Conservation (phyloP, 2,888 invertebrate species). For the Phasia obesa region DNA sequence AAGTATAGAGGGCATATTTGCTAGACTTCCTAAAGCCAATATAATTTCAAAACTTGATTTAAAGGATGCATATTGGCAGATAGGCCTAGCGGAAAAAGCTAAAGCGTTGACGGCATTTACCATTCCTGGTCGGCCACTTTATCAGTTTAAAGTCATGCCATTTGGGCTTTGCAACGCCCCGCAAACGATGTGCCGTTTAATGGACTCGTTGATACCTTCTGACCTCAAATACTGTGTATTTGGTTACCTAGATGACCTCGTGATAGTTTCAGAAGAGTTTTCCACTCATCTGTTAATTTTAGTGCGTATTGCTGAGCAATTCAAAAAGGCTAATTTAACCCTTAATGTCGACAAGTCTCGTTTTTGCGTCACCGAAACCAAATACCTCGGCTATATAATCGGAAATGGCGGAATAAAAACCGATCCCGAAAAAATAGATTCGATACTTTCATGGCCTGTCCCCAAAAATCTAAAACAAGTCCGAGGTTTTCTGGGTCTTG, state of each 20-base stretch:
- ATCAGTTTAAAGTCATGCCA: too few relatives aligned
- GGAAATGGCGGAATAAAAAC: constrained; percentile 1
- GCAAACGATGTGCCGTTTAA: constrained; percentile 55
- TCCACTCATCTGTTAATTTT: background rate
- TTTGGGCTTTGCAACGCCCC: constrained; percentile 63
- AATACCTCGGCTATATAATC: background rate
- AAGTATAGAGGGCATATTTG: background rate
- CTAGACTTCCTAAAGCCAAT: background rate
- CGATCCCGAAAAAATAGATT: background rate
- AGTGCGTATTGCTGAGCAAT: background rate
- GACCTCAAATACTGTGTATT: background rate
- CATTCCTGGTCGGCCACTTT: background rate
- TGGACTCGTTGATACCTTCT: constrained; percentile 58
- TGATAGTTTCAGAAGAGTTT: background rate
- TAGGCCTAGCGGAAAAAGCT: background rate
- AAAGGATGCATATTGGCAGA: background rate
- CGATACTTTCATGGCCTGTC: background rate
- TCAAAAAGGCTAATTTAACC: background rate
- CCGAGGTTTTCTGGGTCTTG: background rate
- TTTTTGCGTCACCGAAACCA: background rate
- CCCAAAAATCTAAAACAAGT: background rate
- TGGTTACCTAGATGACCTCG: constrained; percentile 2
- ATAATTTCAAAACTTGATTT: background rate
- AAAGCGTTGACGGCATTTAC: background rate
- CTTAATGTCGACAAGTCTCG: background rate